Evolutionary conservation across 1,140 invertebrate species (phyloP).

Genomic region (Amyelois transitella): DNA sequence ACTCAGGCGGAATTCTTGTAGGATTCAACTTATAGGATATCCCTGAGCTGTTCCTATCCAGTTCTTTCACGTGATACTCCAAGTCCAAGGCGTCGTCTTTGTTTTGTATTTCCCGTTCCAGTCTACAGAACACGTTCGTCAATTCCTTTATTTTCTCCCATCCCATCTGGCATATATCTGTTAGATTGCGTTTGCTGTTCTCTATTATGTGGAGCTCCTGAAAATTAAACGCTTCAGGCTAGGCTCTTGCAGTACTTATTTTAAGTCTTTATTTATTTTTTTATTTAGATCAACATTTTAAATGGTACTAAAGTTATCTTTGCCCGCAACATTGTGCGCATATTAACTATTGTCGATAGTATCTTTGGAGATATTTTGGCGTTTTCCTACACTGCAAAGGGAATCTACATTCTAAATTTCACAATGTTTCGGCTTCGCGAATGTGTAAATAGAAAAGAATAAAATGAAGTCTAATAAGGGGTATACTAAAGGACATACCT

Average conservation of each 20-base stretch:
- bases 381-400: no score
- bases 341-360: no score
- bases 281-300: no score
- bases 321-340: no score
- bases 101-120: slow-evolving; percentile 85
- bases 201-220: slow-evolving; percentile 68
- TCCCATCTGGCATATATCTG: slow-evolving; percentile 70
- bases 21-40: slow-evolving; percentile 89
- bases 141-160: slow-evolving; percentile 90
- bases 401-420: no score
- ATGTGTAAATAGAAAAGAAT: no score
- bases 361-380: no score
- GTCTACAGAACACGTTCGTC: slow-evolving; percentile 84
- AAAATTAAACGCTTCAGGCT: slow-evolving; percentile 2
- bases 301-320: no score
- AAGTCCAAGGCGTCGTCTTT: slow-evolving; percentile 85
- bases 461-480: no score
- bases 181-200: slow-evolving; percentile 59
- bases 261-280: background rate
- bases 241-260: background rate
- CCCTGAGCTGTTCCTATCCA: slow-evolving; percentile 82
- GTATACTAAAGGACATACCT: no score
- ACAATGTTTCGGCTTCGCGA: no score
- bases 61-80: slow-evolving; percentile 83
- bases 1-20: slow-evolving; percentile 83